A percentile compares a stretch with the other conserved stretches of the same genome.
phyloP scores from a whole-genome alignment of 2,797 vertebrate species.

The Sus cebifrons region DNA sequence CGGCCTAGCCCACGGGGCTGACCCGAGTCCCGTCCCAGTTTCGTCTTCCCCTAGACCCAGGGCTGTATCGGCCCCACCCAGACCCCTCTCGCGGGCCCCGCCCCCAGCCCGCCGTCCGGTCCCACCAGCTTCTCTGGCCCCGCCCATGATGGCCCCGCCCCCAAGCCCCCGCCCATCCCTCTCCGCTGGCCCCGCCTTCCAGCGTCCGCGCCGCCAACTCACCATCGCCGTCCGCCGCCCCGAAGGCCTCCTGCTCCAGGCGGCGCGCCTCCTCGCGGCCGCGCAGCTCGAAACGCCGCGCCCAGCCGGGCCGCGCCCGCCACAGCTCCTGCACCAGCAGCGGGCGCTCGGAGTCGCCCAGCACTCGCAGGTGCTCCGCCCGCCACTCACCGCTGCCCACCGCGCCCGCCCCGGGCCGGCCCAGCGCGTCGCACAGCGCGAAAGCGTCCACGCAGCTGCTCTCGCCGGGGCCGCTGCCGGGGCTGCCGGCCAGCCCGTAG shows the following conservation, averaged over 20 bases:
- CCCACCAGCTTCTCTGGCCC: neutral
- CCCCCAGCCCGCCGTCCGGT: neutral
- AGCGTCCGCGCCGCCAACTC: neutral
- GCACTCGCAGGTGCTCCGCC: slow-evolving; percentile 94
- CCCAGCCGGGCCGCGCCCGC: slow-evolving; percentile 93
- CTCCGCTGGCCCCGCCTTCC: neutral
- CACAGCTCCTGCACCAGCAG: slow-evolving; percentile 97
- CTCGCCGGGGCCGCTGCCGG: slow-evolving; percentile 81
- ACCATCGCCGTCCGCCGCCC: slow-evolving; percentile 92
- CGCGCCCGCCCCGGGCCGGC: slow-evolving; percentile 85
- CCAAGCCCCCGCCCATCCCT: neutral
- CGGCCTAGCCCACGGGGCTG: neutral
- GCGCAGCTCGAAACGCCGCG: slow-evolving; percentile 96
- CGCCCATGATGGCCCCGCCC: neutral
- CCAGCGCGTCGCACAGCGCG: slow-evolving; percentile 96
- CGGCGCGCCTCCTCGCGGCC: slow-evolving; percentile 91
- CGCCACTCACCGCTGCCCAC: slow-evolving; percentile 93
- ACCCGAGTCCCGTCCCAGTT: neutral
- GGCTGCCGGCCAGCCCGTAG: slow-evolving; percentile 87
- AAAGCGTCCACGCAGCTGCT: slow-evolving; percentile 95
- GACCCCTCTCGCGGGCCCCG: neutral
- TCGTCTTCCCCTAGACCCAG: neutral
- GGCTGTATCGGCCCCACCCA: neutral
- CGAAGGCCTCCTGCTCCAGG: slow-evolving; percentile 92
- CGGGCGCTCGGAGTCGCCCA: slow-evolving; percentile 95